Evolutionary conservation across 2,888 invertebrate genomes (phyloP).

Genomic region (Euzophera pinguis): DNA sequence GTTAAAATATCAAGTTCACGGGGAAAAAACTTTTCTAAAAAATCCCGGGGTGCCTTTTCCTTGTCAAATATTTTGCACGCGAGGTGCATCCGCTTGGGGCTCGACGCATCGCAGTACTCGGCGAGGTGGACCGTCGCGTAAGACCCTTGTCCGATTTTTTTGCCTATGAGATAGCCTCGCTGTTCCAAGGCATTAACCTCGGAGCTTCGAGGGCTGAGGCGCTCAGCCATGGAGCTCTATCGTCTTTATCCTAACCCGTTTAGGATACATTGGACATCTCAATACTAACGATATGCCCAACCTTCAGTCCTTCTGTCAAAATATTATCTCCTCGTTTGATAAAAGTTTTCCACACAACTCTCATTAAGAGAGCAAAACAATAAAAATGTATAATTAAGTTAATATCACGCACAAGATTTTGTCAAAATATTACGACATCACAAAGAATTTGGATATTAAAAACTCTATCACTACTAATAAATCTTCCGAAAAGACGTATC

Average conservation of each 20-base stretch:
- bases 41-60: conserved; percentile 92
- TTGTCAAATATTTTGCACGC: conserved; percentile 96
- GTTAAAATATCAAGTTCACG: conserved; percentile 94
- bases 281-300: conserved; percentile 66
- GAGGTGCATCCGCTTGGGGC: conserved; percentile 85
- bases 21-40: conserved; percentile 95
- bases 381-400: conserved; percentile 52
- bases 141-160: conserved; percentile 94
- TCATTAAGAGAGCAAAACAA: conserved; percentile 66
- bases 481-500: conserved; percentile 74
- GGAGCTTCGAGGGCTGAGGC: conserved; percentile 88
- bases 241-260: conserved; percentile 77
- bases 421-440: conserved; percentile 75
- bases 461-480: conserved; percentile 72
- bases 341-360: conserved; percentile 60
- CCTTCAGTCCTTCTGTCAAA: conserved; percentile 68
- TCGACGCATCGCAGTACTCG: conserved; percentile 86
- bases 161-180: conserved; percentile 90
- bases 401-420: conserved; percentile 72
- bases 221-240: conserved; percentile 84
- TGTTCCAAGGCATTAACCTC: conserved; percentile 92
- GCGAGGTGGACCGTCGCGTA: conserved; percentile 95
- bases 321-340: conserved; percentile 49
- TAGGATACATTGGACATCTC: conserved; percentile 80
- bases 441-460: conserved; percentile 79